A percentile compares a stretch with the other conserved stretches of the same genome.
Conservation (phyloP, 2,888 invertebrate genomes). For the Aradus depressus region DNA sequence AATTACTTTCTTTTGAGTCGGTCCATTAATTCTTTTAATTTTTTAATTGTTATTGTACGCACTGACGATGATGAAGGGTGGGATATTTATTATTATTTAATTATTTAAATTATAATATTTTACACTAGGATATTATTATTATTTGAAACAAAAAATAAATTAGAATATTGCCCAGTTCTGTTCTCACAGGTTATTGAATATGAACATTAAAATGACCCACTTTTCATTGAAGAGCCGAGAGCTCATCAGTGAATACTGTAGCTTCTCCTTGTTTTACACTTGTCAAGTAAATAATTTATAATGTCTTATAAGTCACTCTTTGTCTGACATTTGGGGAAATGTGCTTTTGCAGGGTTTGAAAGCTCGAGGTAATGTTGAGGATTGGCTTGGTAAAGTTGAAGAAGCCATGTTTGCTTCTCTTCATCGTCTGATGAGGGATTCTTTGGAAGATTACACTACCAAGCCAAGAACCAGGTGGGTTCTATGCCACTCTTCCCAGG, state of each 20-base stretch:
- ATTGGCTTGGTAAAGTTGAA: slow-evolving; percentile 85
- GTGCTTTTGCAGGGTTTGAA: slow-evolving; percentile 52
- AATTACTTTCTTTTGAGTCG: no score
- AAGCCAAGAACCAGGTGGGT: slow-evolving; percentile 63
- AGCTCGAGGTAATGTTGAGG: slow-evolving; percentile 81
- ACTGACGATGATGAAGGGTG: no score
- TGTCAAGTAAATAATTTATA: neutral
- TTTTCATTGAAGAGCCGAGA: no score
- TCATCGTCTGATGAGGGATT: slow-evolving; percentile 60
- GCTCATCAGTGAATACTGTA: neutral
- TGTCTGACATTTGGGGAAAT: slow-evolving; percentile 1
- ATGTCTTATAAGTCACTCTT: neutral
- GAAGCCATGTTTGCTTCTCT: slow-evolving; percentile 76
- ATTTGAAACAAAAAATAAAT: no score
- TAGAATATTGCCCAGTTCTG: no score
- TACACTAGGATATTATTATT: no score
- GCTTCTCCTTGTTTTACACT: neutral
- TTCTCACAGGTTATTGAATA: no score
- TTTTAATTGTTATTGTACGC: no score
- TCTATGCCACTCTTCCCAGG: slow-evolving; percentile 60
- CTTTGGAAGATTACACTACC: slow-evolving; percentile 54
- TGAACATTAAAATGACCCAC: no score
- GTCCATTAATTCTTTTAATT: no score
- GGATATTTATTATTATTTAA: no score
- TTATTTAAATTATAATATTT: no score